A percentile compares a stretch with the other conserved stretches of the same genome.
Conservation (phyloP, 2,797 vertebrate species). For the Urocyon cinereoargenteus region DNA sequence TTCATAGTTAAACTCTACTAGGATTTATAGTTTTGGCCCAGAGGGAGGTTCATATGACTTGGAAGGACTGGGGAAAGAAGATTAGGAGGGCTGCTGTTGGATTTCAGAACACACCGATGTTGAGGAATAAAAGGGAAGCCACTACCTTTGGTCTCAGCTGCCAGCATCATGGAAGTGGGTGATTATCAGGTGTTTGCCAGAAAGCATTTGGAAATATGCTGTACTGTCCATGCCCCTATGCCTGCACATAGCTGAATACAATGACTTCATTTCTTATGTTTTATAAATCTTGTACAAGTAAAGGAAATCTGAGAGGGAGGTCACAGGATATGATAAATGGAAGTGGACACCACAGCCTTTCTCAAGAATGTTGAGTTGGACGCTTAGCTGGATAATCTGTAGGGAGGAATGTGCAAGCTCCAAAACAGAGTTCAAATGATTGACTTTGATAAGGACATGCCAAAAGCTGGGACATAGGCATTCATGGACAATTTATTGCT, state of each 20-base stretch:
- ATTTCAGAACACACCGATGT: neutral
- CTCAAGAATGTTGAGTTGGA: neutral
- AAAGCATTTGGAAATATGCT: neutral
- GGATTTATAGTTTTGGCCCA: neutral
- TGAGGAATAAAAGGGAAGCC: neutral
- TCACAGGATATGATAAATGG: neutral
- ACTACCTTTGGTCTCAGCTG: neutral
- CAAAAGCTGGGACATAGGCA: neutral
- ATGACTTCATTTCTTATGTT: neutral
- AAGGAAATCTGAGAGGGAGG: neutral
- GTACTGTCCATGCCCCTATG: neutral
- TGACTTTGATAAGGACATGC: neutral
- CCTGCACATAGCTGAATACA: neutral
- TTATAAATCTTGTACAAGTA: neutral
- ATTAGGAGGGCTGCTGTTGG: neutral
- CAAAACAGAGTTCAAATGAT: neutral
- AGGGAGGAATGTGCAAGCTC: neutral
- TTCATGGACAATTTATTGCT: neutral
- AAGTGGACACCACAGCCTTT: neutral
- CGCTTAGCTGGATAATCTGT: neutral
- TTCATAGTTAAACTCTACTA: neutral
- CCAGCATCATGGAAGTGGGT: neutral
- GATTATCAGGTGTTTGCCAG: neutral
- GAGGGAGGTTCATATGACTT: neutral
- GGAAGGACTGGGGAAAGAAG: neutral